Evolutionary conservation across 2,888 invertebrate genomes (phyloP), one percentile per base, ranked within the genome.

Genomic region (Lithodes maja): DNA sequence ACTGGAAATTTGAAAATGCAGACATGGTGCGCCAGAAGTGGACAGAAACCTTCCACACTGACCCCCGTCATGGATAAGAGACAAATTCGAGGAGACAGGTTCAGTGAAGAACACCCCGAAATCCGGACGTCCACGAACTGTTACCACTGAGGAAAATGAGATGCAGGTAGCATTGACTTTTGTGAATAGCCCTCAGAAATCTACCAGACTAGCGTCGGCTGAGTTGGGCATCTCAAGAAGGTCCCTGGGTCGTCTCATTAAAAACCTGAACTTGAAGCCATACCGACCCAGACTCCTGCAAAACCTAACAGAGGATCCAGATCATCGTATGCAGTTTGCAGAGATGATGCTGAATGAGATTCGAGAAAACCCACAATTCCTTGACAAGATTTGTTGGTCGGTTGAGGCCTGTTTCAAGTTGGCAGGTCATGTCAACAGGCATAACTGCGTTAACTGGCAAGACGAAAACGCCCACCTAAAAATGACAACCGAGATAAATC

Each of bases 391-490:
- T 15, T 15, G 2, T 15, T 81, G 81, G 81, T 1, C 1, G 15
- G 15, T 52, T 61, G 15, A 15, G 33, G 54, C 81, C 1, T 2
- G 2, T 81, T n/a, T 49, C 54, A 2, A 81, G 52, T 81, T 54
- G 1, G n/a, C 33, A 2, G 55, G 81, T 2, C 52, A 7, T 2
- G 61, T 81, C 0, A 81, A 1, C 7, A 33, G 81, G 55, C 17
- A 9, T 81, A 81, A 81, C 81, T 81, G 81, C 9, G 81, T 81
- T 50, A 52, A 81, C 81, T 49, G 81, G 49, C 2, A 2, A 53
- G 81, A 53, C 53, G 53, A 81, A 9, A 81, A 81, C 33, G 17
- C 77, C 2, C 33, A 77, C 12, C 12, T 77, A 33, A 77, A n/a
- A 2, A 77, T 33, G 2, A 50, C 33, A 7, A 49, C 77, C 7